These are phyloP conservation scores for Synanthedon formicaeformis DNA, from an alignment of 2,888 invertebrate genomes.

Conservation along the genomic window DNA sequence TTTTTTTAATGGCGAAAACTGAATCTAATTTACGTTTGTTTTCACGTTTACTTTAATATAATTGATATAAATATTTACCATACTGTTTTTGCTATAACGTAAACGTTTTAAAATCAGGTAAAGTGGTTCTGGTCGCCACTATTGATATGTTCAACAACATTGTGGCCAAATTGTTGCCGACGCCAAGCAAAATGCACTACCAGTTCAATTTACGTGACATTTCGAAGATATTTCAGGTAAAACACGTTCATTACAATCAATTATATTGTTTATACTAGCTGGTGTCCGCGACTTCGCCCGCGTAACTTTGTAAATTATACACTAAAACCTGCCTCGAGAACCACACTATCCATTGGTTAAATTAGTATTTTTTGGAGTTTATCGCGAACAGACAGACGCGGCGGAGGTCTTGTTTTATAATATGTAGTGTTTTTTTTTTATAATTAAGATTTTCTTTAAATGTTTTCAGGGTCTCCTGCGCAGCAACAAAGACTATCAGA, in stretches of 20 bases:
- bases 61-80: neutral
- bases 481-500: slow-evolving; percentile 81
- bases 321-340: too few relatives aligned
- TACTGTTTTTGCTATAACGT: neutral
- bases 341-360: too few relatives aligned
- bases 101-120: slow-evolving; percentile 42
- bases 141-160: slow-evolving; percentile 83
- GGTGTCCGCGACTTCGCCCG: too few relatives aligned
- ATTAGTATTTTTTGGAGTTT: too few relatives aligned
- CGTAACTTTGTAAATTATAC: too few relatives aligned
- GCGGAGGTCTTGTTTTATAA: too few relatives aligned
- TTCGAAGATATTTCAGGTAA: slow-evolving; percentile 78
- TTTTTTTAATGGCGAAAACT: too few relatives aligned
- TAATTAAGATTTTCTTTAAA: too few relatives aligned
- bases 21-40: neutral
- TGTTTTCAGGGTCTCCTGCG: slow-evolving; percentile 80
- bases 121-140: slow-evolving; percentile 78
- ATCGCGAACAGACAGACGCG: too few relatives aligned
- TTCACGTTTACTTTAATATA: neutral
- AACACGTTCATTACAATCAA: too few relatives aligned
- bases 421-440: too few relatives aligned
- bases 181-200: slow-evolving; percentile 91
- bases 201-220: slow-evolving; percentile 90
- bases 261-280: too few relatives aligned
- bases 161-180: slow-evolving; percentile 81